Evolutionary conservation across 2,113 vertebrate genomes (phyloP), one percentile per base, ranked within the genome.

Genomic region (Rhinichthys klamathensis): DNA sequence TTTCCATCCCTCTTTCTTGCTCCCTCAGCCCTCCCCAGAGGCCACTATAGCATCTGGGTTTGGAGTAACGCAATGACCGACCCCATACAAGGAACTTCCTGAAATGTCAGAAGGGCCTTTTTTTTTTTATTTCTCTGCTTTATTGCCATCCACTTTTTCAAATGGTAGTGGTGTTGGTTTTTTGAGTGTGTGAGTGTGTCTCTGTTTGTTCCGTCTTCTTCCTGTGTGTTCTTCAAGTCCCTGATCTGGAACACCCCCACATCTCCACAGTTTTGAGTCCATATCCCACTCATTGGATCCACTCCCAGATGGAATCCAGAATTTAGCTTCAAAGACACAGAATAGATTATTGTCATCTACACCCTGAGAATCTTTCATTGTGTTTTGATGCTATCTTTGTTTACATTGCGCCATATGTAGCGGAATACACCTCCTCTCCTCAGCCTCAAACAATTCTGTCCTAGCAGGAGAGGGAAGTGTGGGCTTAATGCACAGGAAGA

Each of bases 71-170:
- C 56, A 65, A 76, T 88, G 83, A 75, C 72, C 63, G 89, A 90
- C 92, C 91, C 90, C 49, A 83, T 88, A 89, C 87, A 91, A 89
- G 90, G 88, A 90, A 93, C 94, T 94, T 95, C 94, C 94, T 92
- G 94, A 90, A 88, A 93, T 92, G 92, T 93, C 92, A 91, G 89
- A 89, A 85, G 86, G 88, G 80, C 88, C 87, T 87, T 90, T 89
- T 88, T 93, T 72, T 51, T 72, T 84, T 88, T 8, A 8, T 86
- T 89, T 88, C 74, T 82, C 46, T 86, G 89, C 80, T 70, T 69
- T 49, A 54, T 54, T 75, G 32, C 49, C 21, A 81, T 81, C 16
- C 2, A 18, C 21, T 81, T 69, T 86, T 58, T 54, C 23, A 32
- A 32, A 30, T 32, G 2, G 9, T 69, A 81, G 60, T 30, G 3